Conservation (phyloP, 2,797 vertebrate species). For the Sebastiscus tertius region DNA sequence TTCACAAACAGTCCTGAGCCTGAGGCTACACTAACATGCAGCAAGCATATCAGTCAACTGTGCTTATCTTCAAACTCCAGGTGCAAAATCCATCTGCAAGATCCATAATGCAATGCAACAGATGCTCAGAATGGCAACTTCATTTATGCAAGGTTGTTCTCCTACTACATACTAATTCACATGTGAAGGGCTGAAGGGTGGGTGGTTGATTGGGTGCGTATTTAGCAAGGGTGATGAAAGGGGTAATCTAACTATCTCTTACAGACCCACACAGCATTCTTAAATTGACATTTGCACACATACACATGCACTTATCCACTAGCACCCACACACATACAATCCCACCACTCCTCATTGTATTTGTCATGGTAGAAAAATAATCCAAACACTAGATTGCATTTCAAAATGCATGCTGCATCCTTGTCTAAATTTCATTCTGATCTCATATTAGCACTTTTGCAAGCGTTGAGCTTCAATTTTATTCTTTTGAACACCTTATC, state of each 20-base stretch:
- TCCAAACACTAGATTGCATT: conserved; percentile 24
- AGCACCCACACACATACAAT: conserved; percentile 3
- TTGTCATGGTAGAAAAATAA: neutral
- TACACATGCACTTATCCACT: conserved; percentile 65
- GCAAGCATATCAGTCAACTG: conserved; percentile 61
- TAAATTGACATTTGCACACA: conserved; percentile 31
- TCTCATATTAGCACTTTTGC: conserved; percentile 7
- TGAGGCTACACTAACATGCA: conserved; percentile 73
- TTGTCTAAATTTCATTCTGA: conserved; percentile 15
- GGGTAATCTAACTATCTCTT: conserved; percentile 11
- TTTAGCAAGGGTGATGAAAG: conserved; percentile 37
- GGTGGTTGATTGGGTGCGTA: conserved; percentile 11
- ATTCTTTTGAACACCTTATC: conserved; percentile 19
- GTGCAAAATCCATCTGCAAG: conserved; percentile 50
- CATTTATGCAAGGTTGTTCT: conserved; percentile 40
- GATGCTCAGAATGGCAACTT: conserved; percentile 19
- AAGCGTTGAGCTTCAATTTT: conserved; percentile 21
- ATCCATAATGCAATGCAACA: conserved; percentile 64
- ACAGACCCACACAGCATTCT: conserved; percentile 28
- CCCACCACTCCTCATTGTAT: neutral
- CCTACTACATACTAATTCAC: conserved; percentile 20
- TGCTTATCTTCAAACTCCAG: conserved; percentile 64
- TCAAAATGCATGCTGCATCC: conserved; percentile 52
- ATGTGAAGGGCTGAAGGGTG: conserved; percentile 13
- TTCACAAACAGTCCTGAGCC: conserved; percentile 17